Percentiles rank a stretch among this genome's conserved stretches.
Evolutionary conservation across 1,140 invertebrate genomes (phyloP).

Genomic region (Drosophila rufa): DNA sequence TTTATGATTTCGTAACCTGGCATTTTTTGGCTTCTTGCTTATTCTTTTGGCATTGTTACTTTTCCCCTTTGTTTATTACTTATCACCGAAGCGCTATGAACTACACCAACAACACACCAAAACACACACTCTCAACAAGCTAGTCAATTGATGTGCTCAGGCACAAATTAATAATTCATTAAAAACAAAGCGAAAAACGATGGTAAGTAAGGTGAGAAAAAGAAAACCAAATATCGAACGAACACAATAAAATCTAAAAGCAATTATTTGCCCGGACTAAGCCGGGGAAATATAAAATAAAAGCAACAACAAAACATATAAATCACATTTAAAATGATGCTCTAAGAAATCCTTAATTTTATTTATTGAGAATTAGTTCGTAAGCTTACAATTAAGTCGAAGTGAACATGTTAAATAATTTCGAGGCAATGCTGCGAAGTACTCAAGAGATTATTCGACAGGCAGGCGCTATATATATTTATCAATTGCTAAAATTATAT

Average conservation of each 20-base stretch:
- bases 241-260: constrained; percentile 75
- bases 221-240: constrained; percentile 49
- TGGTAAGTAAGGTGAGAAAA: constrained; percentile 59
- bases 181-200: constrained; percentile 29
- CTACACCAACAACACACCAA: constrained; percentile 38
- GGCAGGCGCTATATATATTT: constrained; percentile 60
- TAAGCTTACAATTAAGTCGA: constrained; percentile 59
- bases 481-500: constrained; percentile 64
- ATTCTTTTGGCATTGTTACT: constrained; percentile 49
- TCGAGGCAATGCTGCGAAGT: constrained; percentile 56
- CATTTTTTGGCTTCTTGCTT: constrained; percentile 71
- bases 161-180: constrained; percentile 62
- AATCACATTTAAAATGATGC: constrained; percentile 52
- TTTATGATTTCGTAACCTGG: constrained; percentile 27
- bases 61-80: constrained; percentile 8
- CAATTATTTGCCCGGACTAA: constrained; percentile 66
- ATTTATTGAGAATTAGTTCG: constrained; percentile 49
- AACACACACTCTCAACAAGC: constrained; percentile 57
- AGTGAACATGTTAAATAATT: constrained; percentile 63
- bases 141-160: constrained; percentile 76
- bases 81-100: constrained; percentile 41
- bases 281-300: constrained; percentile 61
- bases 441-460: constrained; percentile 31
- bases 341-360: constrained; percentile 48
- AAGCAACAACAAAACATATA: constrained; percentile 39